phyloP scores from a whole-genome alignment of 2,797 vertebrate species.

The Podarcis lilfordi region DNA sequence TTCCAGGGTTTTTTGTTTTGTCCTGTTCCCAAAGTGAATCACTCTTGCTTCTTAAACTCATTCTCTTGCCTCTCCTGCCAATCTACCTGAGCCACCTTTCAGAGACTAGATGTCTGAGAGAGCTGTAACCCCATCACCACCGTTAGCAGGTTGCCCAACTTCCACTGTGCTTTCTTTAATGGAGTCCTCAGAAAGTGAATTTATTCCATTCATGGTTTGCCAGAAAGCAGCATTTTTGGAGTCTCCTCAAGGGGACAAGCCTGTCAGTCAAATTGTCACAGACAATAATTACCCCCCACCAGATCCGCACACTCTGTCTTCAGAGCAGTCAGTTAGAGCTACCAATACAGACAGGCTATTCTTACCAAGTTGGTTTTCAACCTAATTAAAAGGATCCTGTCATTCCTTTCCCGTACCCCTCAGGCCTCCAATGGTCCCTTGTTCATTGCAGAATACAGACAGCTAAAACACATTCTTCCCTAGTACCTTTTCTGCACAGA shows the following conservation, averaged over 20 bases:
- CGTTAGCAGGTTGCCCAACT: constrained; percentile 37
- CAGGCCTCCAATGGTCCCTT: constrained; percentile 58
- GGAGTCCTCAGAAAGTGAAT: constrained; percentile 58
- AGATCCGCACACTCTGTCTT: constrained; percentile 68
- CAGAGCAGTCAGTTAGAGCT: constrained; percentile 72
- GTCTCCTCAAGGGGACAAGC: constrained; percentile 70
- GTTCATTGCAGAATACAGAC: constrained; percentile 56
- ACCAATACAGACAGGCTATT: constrained; percentile 72
- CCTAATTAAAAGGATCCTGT: constrained; percentile 76
- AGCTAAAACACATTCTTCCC: constrained; percentile 39
- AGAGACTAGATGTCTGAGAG: not conserved
- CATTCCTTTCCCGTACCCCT: constrained; percentile 64
- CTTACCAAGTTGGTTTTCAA: constrained; percentile 69
- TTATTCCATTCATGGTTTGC: constrained; percentile 61
- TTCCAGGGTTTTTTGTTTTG: not conserved
- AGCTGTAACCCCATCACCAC: constrained; percentile 32
- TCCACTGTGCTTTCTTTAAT: constrained; percentile 52
- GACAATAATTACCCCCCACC: constrained; percentile 69
- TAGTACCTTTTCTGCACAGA: constrained; percentile 29
- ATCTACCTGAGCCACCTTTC: constrained; percentile 32
- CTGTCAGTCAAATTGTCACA: constrained; percentile 73
- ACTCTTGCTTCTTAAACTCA: not conserved
- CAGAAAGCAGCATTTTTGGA: constrained; percentile 63
- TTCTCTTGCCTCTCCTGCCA: not conserved
- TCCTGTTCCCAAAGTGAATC: not conserved